phyloP scores from a whole-genome alignment of 2,113 vertebrate genomes.

The Petromus typicus region DNA sequence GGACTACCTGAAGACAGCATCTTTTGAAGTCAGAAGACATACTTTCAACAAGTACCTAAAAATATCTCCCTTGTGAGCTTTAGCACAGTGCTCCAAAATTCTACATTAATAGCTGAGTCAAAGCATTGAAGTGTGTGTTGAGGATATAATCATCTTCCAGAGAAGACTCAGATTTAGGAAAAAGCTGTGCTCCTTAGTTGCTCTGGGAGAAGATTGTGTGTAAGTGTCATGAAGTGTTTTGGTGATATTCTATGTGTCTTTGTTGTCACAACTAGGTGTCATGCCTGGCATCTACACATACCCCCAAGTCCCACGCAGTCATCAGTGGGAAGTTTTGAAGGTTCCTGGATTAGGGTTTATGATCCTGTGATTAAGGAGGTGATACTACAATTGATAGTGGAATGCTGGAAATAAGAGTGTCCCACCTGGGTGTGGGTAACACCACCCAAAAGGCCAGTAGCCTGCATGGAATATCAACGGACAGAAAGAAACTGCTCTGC shows the following conservation, averaged over 20 bases:
- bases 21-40: slow-evolving; percentile 16
- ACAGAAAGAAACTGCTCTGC: neutral
- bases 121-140: neutral
- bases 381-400: neutral
- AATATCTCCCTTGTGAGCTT: neutral
- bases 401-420: neutral
- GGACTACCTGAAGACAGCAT: neutral
- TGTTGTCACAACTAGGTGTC: neutral
- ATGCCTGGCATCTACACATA: neutral
- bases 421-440: neutral
- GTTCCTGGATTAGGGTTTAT: neutral
- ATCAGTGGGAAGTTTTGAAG: neutral
- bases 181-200: neutral
- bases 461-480: neutral
- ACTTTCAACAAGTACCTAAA: neutral
- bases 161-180: neutral
- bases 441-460: neutral
- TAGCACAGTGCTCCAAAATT: neutral
- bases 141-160: neutral
- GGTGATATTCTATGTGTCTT: neutral
- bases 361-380: neutral
- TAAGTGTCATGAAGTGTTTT: neutral
- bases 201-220: neutral
- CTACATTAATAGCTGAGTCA: neutral
- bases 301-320: neutral